These are phyloP conservation scores for Cladorhizidae sp. DNA, from an alignment of 37 sponge, comb jelly and placozoan genomes.

Conservation along the genomic window DNA sequence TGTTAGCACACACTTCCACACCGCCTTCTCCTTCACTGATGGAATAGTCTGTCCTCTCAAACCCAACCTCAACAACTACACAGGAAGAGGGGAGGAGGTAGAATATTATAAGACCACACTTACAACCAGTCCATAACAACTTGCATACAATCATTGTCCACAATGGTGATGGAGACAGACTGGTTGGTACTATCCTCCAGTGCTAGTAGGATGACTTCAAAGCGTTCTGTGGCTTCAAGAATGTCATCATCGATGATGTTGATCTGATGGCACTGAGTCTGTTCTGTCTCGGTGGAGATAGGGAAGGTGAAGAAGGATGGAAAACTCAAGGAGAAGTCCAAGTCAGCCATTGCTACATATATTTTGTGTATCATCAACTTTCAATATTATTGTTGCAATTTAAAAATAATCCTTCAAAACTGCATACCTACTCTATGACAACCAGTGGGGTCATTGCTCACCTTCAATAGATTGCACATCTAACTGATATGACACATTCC, in stretches of 20 bases:
- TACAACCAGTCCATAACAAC: background rate
- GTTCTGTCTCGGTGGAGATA: background rate
- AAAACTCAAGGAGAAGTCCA: background rate
- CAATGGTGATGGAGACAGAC: slow-evolving; percentile 6
- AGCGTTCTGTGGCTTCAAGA: slow-evolving; percentile 22
- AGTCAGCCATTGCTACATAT: background rate
- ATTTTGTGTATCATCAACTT: background rate
- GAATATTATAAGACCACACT: background rate
- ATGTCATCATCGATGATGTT: slow-evolving; percentile 25
- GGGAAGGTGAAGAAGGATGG: background rate
- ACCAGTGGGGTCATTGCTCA: background rate
- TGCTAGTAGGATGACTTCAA: background rate
- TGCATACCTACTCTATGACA: background rate
- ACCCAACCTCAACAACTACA: slow-evolving; percentile 18
- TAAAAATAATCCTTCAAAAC: background rate
- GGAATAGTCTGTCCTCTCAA: slow-evolving; percentile 12
- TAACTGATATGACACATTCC: background rate
- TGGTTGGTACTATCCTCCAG: background rate
- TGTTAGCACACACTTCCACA: slow-evolving; percentile 6
- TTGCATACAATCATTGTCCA: background rate
- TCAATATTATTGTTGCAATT: background rate
- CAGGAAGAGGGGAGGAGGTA: background rate
- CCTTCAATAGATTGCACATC: background rate
- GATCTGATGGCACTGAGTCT: background rate
- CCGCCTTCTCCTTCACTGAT: background rate